phyloP scores from a whole-genome alignment of 2,797 vertebrate species.

The Mallotus villosus region DNA sequence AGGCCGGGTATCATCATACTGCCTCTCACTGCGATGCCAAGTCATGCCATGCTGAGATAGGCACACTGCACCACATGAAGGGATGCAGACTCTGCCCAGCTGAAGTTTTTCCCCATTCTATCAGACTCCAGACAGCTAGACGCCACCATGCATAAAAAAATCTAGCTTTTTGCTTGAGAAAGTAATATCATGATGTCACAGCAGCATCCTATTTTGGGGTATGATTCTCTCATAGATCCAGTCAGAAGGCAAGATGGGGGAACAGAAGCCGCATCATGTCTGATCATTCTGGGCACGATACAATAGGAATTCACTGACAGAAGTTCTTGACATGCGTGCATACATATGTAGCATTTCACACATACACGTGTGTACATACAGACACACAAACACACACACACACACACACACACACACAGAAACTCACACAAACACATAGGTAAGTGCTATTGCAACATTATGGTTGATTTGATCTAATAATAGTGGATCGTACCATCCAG shows the following conservation, averaged over 20 bases:
- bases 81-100: neutral
- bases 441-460: neutral
- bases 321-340: neutral
- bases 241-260: neutral
- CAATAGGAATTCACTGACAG: too few species aligned
- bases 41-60: conserved; percentile 4
- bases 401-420: neutral
- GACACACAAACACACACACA: neutral
- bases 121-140: conserved; percentile 10
- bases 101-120: neutral
- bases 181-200: conserved; percentile 5
- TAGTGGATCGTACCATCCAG: neutral
- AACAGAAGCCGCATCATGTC: neutral
- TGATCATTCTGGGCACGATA: neutral
- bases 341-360: neutral
- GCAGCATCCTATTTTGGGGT: conserved; percentile 1
- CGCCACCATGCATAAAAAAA: conserved; percentile 14
- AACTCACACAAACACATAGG: neutral
- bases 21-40: conserved; percentile 1
- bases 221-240: neutral
- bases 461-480: neutral
- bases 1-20: conserved; percentile 7
- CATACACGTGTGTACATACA: neutral
- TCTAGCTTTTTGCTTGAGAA: conserved; percentile 6
- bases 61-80: conserved; percentile 10